These are phyloP conservation scores for Chionomys nivalis DNA, from an alignment of 2,113 vertebrate genomes.

Conservation along the genomic window DNA sequence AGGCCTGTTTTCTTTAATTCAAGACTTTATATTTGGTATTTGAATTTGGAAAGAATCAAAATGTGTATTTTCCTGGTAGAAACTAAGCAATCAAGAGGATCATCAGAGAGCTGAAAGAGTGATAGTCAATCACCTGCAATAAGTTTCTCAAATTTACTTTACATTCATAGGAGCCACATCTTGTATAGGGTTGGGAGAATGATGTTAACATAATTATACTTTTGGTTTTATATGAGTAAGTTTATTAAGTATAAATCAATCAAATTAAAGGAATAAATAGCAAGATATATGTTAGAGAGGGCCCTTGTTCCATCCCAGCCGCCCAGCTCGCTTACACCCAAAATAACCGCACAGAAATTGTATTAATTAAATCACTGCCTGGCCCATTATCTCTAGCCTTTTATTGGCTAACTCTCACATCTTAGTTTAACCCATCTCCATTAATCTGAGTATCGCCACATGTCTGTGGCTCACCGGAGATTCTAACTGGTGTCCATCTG, in stretches of 20 bases:
- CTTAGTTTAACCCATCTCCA: too few species aligned
- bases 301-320: too few species aligned
- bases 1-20: conserved; percentile 3
- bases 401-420: too few species aligned
- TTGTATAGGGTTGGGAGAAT: background rate
- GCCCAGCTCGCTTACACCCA: too few species aligned
- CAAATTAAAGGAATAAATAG: background rate
- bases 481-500: too few species aligned
- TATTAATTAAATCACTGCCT: too few species aligned
- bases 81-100: background rate
- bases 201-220: background rate
- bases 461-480: too few species aligned
- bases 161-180: background rate
- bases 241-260: background rate
- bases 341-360: too few species aligned
- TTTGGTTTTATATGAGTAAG: too few species aligned
- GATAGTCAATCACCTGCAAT: too few species aligned
- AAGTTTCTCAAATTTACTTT: background rate
- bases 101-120: background rate
- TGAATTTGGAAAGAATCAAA: conserved; percentile 18
- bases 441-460: too few species aligned
- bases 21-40: background rate
- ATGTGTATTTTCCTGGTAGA: conserved; percentile 4
- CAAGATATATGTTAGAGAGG: background rate
- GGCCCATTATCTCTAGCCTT: too few species aligned